Percentiles rank a stretch among this genome's conserved stretches.
Evolutionary conservation across 2,888 invertebrate species (phyloP).

Genomic region (Apamea crenata): DNA sequence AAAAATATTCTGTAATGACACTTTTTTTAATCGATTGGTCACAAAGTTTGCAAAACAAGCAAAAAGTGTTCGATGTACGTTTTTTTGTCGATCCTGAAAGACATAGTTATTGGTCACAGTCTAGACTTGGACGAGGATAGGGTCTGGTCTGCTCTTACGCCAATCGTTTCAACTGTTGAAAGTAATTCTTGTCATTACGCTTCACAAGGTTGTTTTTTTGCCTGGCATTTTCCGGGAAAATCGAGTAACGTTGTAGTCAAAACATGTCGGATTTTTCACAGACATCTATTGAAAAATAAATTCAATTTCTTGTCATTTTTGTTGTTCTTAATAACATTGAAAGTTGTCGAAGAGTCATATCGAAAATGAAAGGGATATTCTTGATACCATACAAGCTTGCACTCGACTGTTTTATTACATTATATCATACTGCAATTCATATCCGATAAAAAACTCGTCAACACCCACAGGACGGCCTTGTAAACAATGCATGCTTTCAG

Average conservation of each 20-base stretch:
- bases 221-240: constrained; percentile 18
- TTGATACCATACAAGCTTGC: constrained; percentile 48
- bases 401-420: constrained; percentile 52
- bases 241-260: not conserved
- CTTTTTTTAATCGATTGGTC: constrained; percentile 75
- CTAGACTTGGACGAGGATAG: constrained; percentile 28
- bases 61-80: constrained; percentile 67
- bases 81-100: constrained; percentile 59
- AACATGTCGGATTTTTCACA: not conserved
- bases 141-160: constrained; percentile 15
- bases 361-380: constrained; percentile 57
- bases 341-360: constrained; percentile 22
- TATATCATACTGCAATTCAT: constrained; percentile 43
- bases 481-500: constrained; percentile 71
- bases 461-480: constrained; percentile 74
- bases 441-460: constrained; percentile 63
- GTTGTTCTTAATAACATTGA: constrained; percentile 19
- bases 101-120: constrained; percentile 54
- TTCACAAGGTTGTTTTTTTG: constrained; percentile 25
- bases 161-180: constrained; percentile 7
- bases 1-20: constrained; percentile 78
- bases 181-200: not conserved
- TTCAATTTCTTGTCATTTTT: constrained; percentile 2
- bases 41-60: constrained; percentile 67
- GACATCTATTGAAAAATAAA: not conserved